These are phyloP conservation scores for Drosophila nigritarsus DNA, from an alignment of 2,888 invertebrate genomes.

Conservation along the genomic window DNA sequence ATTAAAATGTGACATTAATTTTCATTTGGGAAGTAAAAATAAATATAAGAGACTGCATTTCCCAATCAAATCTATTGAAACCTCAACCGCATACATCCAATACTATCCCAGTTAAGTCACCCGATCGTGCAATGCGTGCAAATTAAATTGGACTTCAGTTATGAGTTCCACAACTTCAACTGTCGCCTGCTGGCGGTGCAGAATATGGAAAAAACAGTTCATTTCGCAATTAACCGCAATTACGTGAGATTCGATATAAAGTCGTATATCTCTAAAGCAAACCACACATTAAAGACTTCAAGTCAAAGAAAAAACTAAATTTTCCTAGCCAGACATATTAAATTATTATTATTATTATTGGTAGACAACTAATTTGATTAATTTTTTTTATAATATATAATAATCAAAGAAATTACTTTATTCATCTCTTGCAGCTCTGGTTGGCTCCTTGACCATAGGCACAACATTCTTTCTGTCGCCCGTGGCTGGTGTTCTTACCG, in stretches of 20 bases:
- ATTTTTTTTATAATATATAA: neutral
- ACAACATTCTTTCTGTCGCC: conserved; percentile 95
- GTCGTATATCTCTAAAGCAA: neutral
- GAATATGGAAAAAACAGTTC: conserved; percentile 36
- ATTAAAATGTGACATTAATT: neutral
- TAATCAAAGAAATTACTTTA: neutral
- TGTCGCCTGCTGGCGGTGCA: conserved; percentile 11
- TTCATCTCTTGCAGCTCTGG: conserved; percentile 90
- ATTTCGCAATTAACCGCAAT: conserved; percentile 68
- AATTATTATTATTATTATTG: neutral
- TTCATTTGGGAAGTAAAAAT: neutral
- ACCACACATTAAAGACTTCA: neutral
- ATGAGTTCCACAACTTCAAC: conserved; percentile 8
- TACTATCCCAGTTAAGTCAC: conserved; percentile 25
- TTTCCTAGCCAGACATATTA: neutral
- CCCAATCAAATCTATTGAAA: neutral
- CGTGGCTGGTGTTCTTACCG: conserved; percentile 93
- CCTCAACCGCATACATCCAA: conserved; percentile 9
- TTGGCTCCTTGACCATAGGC: conserved; percentile 94
- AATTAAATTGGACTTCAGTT: conserved; percentile 27
- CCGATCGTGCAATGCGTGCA: conserved; percentile 19
- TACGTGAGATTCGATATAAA: conserved; percentile 59
- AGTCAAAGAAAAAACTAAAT: too few species aligned
- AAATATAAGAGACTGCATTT: neutral
- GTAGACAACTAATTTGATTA: too few species aligned